These are phyloP conservation scores for Alaudala cheleensis DNA, from an alignment of 2,113 vertebrate genomes.

Conservation along the genomic window DNA sequence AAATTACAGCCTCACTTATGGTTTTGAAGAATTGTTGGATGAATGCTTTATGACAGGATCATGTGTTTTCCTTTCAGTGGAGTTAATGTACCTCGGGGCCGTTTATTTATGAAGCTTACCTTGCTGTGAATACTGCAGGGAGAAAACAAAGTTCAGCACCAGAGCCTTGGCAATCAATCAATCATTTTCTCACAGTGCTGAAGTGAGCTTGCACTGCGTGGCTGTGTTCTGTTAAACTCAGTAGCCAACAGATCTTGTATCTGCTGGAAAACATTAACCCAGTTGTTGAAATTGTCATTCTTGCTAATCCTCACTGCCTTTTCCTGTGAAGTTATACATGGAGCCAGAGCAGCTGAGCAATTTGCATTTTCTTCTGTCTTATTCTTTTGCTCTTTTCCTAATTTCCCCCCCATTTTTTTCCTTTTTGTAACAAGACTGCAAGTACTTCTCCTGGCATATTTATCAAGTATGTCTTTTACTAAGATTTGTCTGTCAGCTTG, in stretches of 20 bases:
- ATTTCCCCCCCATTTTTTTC: rapidly evolving
- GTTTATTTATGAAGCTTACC: not conserved
- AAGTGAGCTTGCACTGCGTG: not conserved
- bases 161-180: not conserved
- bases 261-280: not conserved
- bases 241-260: not conserved
- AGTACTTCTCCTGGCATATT: not conserved
- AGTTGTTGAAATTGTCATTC: not conserved
- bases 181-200: not conserved
- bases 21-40: not conserved
- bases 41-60: not conserved
- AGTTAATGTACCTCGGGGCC: not conserved
- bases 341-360: not conserved
- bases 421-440: not conserved
- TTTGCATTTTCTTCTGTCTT: not conserved
- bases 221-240: not conserved
- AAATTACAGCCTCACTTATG: not conserved
- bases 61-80: not conserved
- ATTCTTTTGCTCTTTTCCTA: not conserved
- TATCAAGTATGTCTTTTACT: not conserved
- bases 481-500: slow-evolving; percentile 17
- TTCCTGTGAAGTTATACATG: not conserved
- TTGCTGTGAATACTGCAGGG: not conserved
- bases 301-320: not conserved
- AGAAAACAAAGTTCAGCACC: not conserved